phyloP scores from a whole-genome alignment of 2,888 invertebrate genomes.

The Mimachlamys varia region DNA sequence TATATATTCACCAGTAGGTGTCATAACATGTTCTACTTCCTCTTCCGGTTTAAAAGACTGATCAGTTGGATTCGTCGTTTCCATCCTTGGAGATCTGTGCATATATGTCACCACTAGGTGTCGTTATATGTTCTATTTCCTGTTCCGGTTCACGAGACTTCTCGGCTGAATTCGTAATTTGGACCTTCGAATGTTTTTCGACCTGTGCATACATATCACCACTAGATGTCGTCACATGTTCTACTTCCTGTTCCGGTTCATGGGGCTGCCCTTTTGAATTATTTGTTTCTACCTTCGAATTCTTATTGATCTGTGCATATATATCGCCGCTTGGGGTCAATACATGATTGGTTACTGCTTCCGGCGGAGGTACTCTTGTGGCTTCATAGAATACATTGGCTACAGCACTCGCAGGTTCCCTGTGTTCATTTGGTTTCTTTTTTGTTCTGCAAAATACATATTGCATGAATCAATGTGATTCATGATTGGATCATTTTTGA shows the following conservation, averaged over 20 bases:
- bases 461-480: background rate
- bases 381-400: background rate
- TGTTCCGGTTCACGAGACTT: background rate
- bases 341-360: background rate
- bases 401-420: background rate
- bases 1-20: background rate
- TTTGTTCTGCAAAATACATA: background rate
- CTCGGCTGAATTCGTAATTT: background rate
- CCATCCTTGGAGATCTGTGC: background rate
- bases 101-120: slow-evolving; percentile 3
- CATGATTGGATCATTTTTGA: too few relatives aligned
- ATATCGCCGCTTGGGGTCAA: background rate
- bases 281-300: background rate
- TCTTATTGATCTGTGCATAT: background rate
- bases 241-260: slow-evolving; percentile 4
- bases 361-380: background rate
- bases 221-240: background rate
- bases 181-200: background rate
- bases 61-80: too few relatives aligned
- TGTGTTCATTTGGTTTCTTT: background rate
- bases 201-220: background rate
- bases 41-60: too few relatives aligned
- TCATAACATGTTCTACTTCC: background rate
- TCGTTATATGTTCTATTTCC: background rate
- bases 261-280: background rate